Percentiles rank a stretch among this genome's conserved stretches.
Evolutionary conservation across 2,113 vertebrate species (phyloP).

Genomic region (Fulmarus glacialis): DNA sequence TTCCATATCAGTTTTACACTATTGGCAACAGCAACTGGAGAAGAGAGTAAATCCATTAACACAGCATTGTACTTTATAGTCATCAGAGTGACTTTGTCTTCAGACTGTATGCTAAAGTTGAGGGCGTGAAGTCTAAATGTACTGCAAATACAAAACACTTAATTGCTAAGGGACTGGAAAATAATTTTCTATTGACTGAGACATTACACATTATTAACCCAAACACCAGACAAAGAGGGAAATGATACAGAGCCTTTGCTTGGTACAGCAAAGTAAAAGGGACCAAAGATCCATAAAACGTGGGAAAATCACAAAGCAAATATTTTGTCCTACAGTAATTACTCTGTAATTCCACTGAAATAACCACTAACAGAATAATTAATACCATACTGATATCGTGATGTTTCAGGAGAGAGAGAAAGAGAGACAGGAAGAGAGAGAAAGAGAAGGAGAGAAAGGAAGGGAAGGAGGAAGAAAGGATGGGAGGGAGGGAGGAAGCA

Average conservation of each 20-base stretch:
- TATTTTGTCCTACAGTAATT: background rate
- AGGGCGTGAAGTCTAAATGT: background rate
- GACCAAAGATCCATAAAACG: background rate
- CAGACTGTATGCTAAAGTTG: background rate
- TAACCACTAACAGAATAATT: background rate
- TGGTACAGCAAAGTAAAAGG: background rate
- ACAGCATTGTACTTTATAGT: background rate
- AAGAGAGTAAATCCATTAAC: background rate
- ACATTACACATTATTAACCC: background rate
- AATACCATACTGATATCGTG: background rate
- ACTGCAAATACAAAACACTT: background rate
- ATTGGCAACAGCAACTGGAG: background rate
- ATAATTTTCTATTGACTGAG: background rate
- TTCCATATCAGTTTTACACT: background rate
- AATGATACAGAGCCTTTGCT: background rate
- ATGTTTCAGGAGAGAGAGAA: background rate
- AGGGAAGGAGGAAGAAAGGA: rapidly evolving
- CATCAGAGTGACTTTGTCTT: background rate
- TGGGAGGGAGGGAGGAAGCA: background rate
- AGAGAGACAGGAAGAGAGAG: background rate
- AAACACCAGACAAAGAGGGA: background rate
- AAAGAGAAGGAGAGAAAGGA: background rate
- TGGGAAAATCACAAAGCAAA: background rate
- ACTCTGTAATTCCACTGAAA: background rate
- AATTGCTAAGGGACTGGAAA: background rate